Percentiles rank a stretch among this genome's conserved stretches.
Conservation (phyloP, 2,888 invertebrate species). For the Apamea anceps region DNA sequence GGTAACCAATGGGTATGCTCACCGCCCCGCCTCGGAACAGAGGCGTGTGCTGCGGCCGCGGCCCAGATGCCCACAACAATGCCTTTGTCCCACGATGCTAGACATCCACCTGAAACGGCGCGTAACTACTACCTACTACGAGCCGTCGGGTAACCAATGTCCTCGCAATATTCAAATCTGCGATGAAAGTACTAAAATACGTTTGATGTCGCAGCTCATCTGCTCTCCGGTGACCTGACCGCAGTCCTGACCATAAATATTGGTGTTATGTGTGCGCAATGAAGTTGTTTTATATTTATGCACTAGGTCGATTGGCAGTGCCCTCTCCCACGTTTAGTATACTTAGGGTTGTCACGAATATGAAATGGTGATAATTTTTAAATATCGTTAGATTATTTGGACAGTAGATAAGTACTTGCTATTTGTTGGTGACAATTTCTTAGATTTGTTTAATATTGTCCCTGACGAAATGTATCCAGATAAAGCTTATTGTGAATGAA, state of each 20-base stretch:
- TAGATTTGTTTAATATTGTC: not conserved
- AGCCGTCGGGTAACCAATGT: slow-evolving; percentile 16
- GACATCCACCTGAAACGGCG: slow-evolving; percentile 61
- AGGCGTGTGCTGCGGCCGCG: slow-evolving; percentile 83
- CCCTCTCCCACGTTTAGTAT: slow-evolving; percentile 68
- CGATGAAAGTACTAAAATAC: slow-evolving; percentile 46
- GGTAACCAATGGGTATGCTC: slow-evolving; percentile 86
- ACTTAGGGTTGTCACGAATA: slow-evolving; percentile 62
- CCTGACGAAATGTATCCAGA: not conserved
- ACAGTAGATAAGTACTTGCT: not conserved
- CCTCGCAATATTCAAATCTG: slow-evolving; percentile 55
- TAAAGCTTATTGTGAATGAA: slow-evolving; percentile 3
- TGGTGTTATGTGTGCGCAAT: slow-evolving; percentile 66
- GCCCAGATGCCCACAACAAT: slow-evolving; percentile 79
- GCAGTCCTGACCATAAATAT: slow-evolving; percentile 64
- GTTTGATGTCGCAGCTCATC: slow-evolving; percentile 41
- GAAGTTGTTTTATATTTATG: slow-evolving; percentile 71
- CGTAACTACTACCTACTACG: slow-evolving; percentile 23
- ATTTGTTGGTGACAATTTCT: not conserved
- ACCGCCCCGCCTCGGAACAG: slow-evolving; percentile 86
- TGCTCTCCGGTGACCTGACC: slow-evolving; percentile 64
- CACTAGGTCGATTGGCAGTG: slow-evolving; percentile 68
- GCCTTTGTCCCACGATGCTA: slow-evolving; percentile 67
- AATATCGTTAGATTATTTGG: not conserved
- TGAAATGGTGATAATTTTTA: slow-evolving; percentile 19